A percentile compares a stretch with the other conserved stretches of the same genome.
phyloP scores from a whole-genome alignment of 2,888 invertebrate genomes.

The Drosophila stalkeri region DNA sequence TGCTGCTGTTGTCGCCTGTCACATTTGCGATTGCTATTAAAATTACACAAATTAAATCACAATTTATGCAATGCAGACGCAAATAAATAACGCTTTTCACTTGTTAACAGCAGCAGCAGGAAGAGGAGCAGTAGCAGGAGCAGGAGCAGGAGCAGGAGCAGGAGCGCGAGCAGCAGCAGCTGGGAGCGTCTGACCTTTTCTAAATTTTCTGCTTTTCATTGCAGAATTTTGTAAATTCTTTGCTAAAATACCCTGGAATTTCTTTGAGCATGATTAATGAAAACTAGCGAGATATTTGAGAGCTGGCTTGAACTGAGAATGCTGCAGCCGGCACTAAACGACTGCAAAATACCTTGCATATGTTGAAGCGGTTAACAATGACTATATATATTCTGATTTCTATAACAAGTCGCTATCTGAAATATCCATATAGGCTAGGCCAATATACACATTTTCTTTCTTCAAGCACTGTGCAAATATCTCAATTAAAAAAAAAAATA shows the following conservation, averaged over 20 bases:
- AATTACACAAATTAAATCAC: slow-evolving; percentile 65
- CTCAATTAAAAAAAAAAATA: too few species aligned
- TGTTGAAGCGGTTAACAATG: neutral
- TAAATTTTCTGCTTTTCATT: slow-evolving; percentile 12
- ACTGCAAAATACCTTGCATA: neutral
- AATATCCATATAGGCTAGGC: too few species aligned
- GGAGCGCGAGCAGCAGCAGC: slow-evolving; percentile 2
- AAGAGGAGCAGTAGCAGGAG: neutral
- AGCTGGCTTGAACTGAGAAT: neutral
- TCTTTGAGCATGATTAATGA: too few species aligned
- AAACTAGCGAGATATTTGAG: too few species aligned
- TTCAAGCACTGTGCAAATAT: too few species aligned
- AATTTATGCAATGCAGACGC: slow-evolving; percentile 32
- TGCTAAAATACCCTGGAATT: neutral
- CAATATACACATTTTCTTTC: too few species aligned
- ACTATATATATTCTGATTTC: too few species aligned
- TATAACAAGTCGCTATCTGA: too few species aligned
- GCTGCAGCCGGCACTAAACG: neutral
- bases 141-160: too few species aligned
- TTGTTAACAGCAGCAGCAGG: slow-evolving; percentile 12
- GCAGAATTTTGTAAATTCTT: neutral
- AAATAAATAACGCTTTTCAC: slow-evolving; percentile 21
- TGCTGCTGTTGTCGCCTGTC: slow-evolving; percentile 19
- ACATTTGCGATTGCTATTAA: slow-evolving; percentile 41
- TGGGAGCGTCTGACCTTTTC: neutral